Evolutionary conservation across 1,140 invertebrate species (phyloP).

Genomic region (Euwallacea similis): DNA sequence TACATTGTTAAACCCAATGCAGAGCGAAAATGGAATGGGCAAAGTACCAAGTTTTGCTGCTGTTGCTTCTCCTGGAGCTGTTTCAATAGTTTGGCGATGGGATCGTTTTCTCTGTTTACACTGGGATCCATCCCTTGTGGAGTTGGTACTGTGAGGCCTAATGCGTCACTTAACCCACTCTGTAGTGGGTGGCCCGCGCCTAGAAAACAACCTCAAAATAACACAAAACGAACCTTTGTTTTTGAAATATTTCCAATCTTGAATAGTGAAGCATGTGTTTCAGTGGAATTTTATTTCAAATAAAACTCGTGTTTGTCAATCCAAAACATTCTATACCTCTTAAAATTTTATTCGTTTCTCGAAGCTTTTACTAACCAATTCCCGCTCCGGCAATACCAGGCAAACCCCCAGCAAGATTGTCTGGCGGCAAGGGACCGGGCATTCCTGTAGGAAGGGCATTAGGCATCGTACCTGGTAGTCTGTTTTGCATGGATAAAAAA

Average conservation of each 20-base stretch:
- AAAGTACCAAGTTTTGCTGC: constrained; percentile 27
- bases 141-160: constrained; percentile 8
- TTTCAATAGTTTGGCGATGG: constrained; percentile 58
- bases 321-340: too few relatives aligned
- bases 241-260: too few relatives aligned
- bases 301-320: too few relatives aligned
- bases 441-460: constrained; percentile 33
- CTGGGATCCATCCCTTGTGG: constrained; percentile 34
- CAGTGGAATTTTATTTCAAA: too few relatives aligned
- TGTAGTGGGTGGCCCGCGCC: too few relatives aligned
- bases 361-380: constrained; percentile 8
- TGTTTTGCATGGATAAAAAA: constrained; percentile 54
- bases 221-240: too few relatives aligned
- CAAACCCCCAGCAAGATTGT: constrained; percentile 35
- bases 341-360: too few relatives aligned
- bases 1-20: not conserved
- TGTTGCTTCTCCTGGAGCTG: constrained; percentile 53
- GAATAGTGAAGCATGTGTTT: too few relatives aligned
- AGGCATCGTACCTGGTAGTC: constrained; percentile 49
- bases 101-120: constrained; percentile 54
- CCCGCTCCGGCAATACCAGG: constrained; percentile 32
- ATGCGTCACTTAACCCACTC: not conserved
- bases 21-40: too few relatives aligned
- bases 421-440: constrained; percentile 35
- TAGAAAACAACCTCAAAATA: too few relatives aligned